Percentiles rank a stretch among this genome's conserved stretches.
phyloP scores from a whole-genome alignment of 2,797 vertebrate species.

The Apogon talboti region DNA sequence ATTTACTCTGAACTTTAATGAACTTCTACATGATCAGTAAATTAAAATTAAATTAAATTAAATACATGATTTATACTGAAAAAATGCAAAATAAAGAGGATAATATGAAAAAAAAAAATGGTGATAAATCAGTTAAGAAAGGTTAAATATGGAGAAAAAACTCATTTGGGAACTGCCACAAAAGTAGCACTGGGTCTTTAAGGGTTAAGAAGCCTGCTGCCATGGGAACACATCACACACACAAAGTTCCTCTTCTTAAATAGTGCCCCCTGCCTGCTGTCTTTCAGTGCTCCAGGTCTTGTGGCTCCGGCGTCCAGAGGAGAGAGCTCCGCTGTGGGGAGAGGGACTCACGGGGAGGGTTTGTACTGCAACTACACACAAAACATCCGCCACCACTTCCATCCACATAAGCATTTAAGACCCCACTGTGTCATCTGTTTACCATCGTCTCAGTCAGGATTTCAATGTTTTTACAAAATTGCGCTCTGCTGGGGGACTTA shows the following conservation, averaged over 20 bases:
- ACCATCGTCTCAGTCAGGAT: slow-evolving; percentile 13
- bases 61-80: too few relatives aligned
- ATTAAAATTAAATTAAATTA: too few relatives aligned
- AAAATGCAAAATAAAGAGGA: too few relatives aligned
- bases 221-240: slow-evolving; percentile 16
- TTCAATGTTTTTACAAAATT: slow-evolving; percentile 34
- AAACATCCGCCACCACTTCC: slow-evolving; percentile 25
- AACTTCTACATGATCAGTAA: too few relatives aligned
- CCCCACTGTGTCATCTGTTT: slow-evolving; percentile 29
- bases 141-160: too few relatives aligned
- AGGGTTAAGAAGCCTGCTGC: slow-evolving; percentile 13
- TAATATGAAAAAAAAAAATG: too few relatives aligned
- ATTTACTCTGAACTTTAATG: too few relatives aligned
- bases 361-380: slow-evolving; percentile 53
- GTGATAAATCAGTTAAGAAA: too few relatives aligned
- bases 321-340: slow-evolving; percentile 92
- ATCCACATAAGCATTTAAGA: slow-evolving; percentile 17
- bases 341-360: slow-evolving; percentile 85
- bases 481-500: background rate
- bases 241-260: slow-evolving; percentile 47
- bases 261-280: slow-evolving; percentile 21
- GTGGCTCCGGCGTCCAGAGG: slow-evolving; percentile 87
- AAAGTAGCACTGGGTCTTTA: too few relatives aligned
- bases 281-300: slow-evolving; percentile 89
- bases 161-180: too few relatives aligned